Evolutionary conservation across 2,888 invertebrate species (phyloP), one percentile per base, ranked within the genome.

Genomic region (Peribatodes rhomboidaria): DNA sequence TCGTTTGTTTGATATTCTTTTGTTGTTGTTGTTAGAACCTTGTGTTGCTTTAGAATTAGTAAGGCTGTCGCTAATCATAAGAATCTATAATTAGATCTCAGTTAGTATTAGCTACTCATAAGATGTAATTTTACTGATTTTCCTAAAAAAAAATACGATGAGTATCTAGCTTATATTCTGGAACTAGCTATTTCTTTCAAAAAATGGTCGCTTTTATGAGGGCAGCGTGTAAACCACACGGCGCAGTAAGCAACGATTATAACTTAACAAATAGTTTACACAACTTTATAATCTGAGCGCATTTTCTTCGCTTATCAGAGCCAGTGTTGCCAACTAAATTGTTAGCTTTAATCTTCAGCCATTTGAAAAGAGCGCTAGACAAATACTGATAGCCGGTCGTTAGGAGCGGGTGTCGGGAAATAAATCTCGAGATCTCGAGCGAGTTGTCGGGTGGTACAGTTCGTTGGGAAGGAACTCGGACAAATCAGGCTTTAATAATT

Each of bases 361-460:
- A 52, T 59, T 71, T 71, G 66, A 69, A 65, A 65, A 61, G 68
- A 60, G 52, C 55, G 27, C 64, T 49, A 60, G 71, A 73, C 73
- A 65, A 67, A 72, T 74, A 78, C 75, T 68, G 76, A 76, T 75
- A 69, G 69, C 49, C 35, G 67, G 68, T 77, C 76, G 76, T 77
- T 76, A 76, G 61, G 62, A 61, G 54, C 60, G 58, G 58, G 70
- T 70, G 70, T 71, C 66, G 70, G 71, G 68, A 74, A 70, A 74
- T 76, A 73, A 75, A 74, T 73, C 69, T 69, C 50, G 42, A 46
- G 66, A 75, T 73, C 68, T 68, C 54, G 50, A 22, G 58, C 67
- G 31, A 16, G 58, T 62, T 58, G 65, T 64, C 64, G 61, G 63
- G 67, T 44, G 57, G 54, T 37, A 13, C 37, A 11, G 50, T n/a